Conservation (phyloP, 2,113 vertebrate genomes). For the Crotalus helleri region DNA sequence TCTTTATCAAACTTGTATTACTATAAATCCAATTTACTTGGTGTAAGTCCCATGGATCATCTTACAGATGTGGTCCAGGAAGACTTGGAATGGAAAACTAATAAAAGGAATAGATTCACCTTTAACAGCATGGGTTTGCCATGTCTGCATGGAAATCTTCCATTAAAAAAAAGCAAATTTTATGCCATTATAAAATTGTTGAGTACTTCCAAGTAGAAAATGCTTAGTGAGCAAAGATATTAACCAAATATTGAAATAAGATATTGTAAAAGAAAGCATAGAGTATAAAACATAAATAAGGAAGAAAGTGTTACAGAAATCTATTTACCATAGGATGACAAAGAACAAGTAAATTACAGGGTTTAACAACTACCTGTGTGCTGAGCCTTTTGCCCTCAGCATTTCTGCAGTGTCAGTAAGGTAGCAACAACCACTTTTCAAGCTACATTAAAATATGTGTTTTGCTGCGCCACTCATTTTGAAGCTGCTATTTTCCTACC, state of each 20-base stretch:
- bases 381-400: background rate
- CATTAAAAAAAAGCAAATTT: background rate
- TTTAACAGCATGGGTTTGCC: background rate
- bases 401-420: background rate
- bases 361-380: background rate
- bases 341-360: background rate
- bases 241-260: background rate
- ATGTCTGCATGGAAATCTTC: background rate
- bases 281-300: background rate
- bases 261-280: background rate
- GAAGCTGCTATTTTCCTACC: background rate
- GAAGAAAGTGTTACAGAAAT: background rate
- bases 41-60: background rate
- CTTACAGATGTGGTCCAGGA: background rate
- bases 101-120: background rate
- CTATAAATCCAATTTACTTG: background rate
- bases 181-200: background rate
- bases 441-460: background rate
- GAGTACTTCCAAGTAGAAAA: background rate
- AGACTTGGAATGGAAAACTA: background rate
- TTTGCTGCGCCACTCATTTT: conserved; percentile 6
- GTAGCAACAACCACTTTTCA: background rate
- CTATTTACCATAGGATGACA: background rate
- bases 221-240: background rate
- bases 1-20: background rate